phyloP scores from a whole-genome alignment of 2,113 vertebrate genomes.

The Pedionomus torquatus region DNA sequence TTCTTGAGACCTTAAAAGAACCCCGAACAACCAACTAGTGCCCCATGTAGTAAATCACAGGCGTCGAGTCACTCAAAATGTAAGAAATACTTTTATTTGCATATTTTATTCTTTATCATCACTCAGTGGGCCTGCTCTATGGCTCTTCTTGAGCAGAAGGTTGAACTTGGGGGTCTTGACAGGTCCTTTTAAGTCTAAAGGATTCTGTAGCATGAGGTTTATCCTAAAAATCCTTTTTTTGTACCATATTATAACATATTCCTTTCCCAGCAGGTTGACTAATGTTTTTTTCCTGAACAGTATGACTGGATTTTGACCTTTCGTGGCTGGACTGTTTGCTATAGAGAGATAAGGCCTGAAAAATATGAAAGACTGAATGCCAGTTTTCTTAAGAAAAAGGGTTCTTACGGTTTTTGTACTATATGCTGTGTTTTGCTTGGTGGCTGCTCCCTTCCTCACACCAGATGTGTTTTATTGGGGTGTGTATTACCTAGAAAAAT shows the following conservation, averaged over 20 bases:
- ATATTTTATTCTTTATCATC: background rate
- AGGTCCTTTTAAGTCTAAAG: background rate
- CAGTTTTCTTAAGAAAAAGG: background rate
- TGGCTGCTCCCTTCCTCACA: background rate
- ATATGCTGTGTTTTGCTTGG: background rate
- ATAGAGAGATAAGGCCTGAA: background rate
- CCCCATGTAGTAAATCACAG: background rate
- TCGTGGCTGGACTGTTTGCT: background rate
- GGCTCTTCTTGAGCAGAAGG: background rate
- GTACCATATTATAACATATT: background rate
- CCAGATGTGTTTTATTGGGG: background rate
- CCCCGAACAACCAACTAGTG: background rate
- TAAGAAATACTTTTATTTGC: background rate
- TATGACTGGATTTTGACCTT: background rate
- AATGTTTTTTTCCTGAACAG: background rate
- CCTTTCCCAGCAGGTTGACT: background rate
- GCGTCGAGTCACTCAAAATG: background rate
- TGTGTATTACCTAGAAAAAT: background rate
- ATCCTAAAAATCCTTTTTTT: no score
- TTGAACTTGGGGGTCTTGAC: background rate
- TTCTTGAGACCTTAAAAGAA: background rate
- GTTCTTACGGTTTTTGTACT: background rate
- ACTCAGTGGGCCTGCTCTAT: background rate
- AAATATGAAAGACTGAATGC: background rate
- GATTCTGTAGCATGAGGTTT: background rate